Evolutionary conservation across 2,797 vertebrate genomes (phyloP).

Genomic region (Echeneis naucrates): DNA sequence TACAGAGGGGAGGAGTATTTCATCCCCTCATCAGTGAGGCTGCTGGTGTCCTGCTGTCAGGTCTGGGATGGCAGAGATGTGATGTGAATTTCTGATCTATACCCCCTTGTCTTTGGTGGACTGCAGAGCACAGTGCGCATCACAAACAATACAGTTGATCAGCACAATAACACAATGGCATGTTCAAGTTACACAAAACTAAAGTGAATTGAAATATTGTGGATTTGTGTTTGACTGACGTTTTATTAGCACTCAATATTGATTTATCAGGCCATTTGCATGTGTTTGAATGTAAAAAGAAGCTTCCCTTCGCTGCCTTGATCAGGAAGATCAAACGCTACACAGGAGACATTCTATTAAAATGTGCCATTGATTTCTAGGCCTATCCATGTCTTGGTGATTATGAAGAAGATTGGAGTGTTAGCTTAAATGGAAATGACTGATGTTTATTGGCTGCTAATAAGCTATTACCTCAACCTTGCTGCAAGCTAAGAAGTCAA

Average conservation of each 20-base stretch:
- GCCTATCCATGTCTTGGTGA: conserved; percentile 65
- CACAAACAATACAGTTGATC: conserved; percentile 7
- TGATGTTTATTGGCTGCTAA: conserved; percentile 82
- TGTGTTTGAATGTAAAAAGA: conserved; percentile 32
- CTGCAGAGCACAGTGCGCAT: not conserved
- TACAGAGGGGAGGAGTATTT: conserved; percentile 66
- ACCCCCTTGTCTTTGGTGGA: conserved; percentile 23
- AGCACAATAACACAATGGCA: not conserved
- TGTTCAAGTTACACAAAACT: conserved; percentile 6
- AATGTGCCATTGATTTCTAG: conserved; percentile 72
- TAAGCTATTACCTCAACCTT: conserved; percentile 82
- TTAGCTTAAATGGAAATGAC: conserved; percentile 80
- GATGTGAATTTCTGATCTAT: conserved; percentile 69
- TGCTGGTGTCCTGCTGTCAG: conserved; percentile 77
- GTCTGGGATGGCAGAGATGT: conserved; percentile 66
- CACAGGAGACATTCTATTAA: conserved; percentile 60
- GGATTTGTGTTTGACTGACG: conserved; percentile 10
- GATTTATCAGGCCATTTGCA: conserved; percentile 39
- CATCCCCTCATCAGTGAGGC: conserved; percentile 72
- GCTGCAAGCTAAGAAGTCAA: conserved; percentile 75
- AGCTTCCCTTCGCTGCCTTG: conserved; percentile 28
- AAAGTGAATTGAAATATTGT: conserved; percentile 9
- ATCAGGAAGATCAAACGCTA: conserved; percentile 58
- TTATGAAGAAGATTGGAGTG: conserved; percentile 72
- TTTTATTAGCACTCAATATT: not conserved